Percentiles rank a stretch among this genome's conserved stretches.
These are phyloP conservation scores for Drosophila mayri DNA, from an alignment of 1,140 invertebrate genomes.

Conservation along the genomic window DNA sequence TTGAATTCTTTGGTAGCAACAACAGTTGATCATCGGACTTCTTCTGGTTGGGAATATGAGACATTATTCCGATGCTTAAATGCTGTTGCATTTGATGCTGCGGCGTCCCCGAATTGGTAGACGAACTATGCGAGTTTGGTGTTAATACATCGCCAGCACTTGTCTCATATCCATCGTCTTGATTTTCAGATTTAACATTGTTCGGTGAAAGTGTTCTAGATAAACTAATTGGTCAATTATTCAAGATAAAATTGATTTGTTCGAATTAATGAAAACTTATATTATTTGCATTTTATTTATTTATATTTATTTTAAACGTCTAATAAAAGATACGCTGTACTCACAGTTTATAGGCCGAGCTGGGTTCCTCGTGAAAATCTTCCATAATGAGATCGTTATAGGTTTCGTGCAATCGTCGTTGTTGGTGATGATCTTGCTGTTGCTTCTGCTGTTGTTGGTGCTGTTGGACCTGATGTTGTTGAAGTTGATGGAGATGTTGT, in stretches of 20 bases:
- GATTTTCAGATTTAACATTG: constrained; percentile 89
- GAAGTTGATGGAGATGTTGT: constrained; percentile 1
- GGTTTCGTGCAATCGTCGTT: constrained; percentile 52
- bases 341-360: constrained; percentile 68
- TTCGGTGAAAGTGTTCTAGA: constrained; percentile 84
- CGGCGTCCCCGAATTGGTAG: constrained; percentile 86
- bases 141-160: constrained; percentile 91
- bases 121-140: constrained; percentile 87
- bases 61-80: constrained; percentile 18
- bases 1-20: constrained; percentile 20
- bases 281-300: background rate
- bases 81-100: constrained; percentile 74
- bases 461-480: constrained; percentile 15
- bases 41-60: constrained; percentile 28
- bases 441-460: constrained; percentile 10
- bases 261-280: background rate
- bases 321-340: constrained; percentile 24
- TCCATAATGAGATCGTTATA: constrained; percentile 76
- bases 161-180: constrained; percentile 95
- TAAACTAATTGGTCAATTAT: background rate
- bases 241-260: background rate
- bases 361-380: constrained; percentile 74
- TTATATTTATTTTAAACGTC: background rate
- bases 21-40: constrained; percentile 52
- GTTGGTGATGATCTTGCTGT: constrained; percentile 32